Evolutionary conservation across 2,888 invertebrate genomes (phyloP).

Genomic region (Stenodera caucasica): DNA sequence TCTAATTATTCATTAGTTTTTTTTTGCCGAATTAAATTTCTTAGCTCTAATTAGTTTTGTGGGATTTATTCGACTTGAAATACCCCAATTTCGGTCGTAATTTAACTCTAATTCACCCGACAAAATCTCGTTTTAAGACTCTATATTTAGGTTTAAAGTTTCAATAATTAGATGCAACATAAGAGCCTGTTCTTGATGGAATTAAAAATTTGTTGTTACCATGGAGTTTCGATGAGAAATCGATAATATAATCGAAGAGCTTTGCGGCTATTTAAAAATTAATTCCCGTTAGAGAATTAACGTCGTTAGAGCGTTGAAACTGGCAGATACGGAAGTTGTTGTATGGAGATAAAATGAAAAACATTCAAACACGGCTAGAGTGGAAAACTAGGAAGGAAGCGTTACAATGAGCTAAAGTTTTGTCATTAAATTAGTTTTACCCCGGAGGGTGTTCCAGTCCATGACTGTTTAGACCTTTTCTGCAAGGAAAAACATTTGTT

Average conservation of each 20-base stretch:
- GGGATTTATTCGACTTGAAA: not conserved
- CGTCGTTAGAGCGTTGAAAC: conserved; percentile 28
- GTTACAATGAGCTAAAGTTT: conserved; percentile 39
- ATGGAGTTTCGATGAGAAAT: no score
- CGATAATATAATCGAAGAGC: not conserved
- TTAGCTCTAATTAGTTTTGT: not conserved
- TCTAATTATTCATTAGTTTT: not conserved
- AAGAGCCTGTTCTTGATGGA: no score
- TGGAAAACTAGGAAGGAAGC: conserved; percentile 29
- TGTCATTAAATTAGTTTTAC: conserved; percentile 42
- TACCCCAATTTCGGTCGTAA: not conserved
- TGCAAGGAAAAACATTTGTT: conserved; percentile 11
- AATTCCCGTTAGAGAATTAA: conserved; percentile 19
- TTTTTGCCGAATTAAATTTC: not conserved
- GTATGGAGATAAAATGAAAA: conserved; percentile 30
- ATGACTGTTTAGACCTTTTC: conserved; percentile 15
- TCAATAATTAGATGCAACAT: no score
- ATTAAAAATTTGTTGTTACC: no score
- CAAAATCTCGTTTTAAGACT: no score
- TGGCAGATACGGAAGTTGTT: conserved; percentile 34
- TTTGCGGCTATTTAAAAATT: not conserved
- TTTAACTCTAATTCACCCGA: no score
- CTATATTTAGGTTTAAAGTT: no score
- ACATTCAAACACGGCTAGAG: conserved; percentile 29
- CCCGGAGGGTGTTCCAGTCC: conserved; percentile 28